Base-by-base conservation (phyloP, 2,888 invertebrate genomes). In the Eupithecia abbreviata region DNA sequence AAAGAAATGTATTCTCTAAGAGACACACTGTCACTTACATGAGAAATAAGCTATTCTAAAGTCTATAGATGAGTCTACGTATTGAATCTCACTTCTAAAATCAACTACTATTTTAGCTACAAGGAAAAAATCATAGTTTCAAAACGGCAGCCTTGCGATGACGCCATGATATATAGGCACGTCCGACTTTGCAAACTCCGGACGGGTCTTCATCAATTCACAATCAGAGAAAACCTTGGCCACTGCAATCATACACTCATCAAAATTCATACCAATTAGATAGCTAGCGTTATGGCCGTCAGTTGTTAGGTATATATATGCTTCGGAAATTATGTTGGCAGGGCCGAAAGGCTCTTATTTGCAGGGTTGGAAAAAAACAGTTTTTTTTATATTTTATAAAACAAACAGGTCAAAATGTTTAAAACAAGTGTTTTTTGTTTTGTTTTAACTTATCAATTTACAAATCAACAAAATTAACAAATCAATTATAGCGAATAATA, bases 191-290 rank as follows among this genome's bases (percentile, higher is more conserved):
- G 74, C 72, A 74, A 74, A 30, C 30, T 30, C 18, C 10, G 51
- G 71, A 49, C 75, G 67, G 73, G 70, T 67, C 58, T 62, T 42
- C 66, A 42, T 15, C 42, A 15, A 15, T 66, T 42, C 18, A 66
- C 66, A 66, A 18, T 15, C 66, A 66, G 15, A 69, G 18, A 55
- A 55, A 67, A 15, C 78, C 78, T 78, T 78, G 78, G 72, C 76
- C 78, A 55, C 66, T 62, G 73, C 75, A 73, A 71, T 71, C 78
- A 75, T 73, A 74, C 73, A 75, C 75, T 73, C 62, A 78, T 75
- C 75, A 78, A 73, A 75, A 78, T 71, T 78, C 73, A 78, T 75
- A 78, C 66, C 75, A 78, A 78, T 78, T 75, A 77, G 70, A 72
- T 55, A 65, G n/a, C n/a, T n/a, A n/a, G n/a, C 45, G 68, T 45